Evolutionary conservation across 1,140 invertebrate genomes (phyloP).

Genomic region (Rhopalosiphum maidis): DNA sequence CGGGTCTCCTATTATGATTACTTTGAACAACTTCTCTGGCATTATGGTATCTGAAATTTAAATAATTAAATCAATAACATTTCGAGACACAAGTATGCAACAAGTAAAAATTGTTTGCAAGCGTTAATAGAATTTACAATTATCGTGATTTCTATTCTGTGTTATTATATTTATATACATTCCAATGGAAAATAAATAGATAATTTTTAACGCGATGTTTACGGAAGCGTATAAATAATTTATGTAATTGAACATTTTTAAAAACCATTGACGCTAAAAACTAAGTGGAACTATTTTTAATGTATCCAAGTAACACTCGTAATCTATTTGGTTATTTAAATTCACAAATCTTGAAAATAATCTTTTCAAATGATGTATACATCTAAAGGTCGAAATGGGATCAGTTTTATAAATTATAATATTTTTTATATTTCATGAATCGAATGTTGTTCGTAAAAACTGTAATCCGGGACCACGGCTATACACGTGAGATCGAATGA

Average conservation of each 20-base stretch:
- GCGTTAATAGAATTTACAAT: neutral
- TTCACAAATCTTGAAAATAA: neutral
- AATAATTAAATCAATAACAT: neutral
- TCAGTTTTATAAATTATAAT: neutral
- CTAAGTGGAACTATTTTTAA: neutral
- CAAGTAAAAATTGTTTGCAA: neutral
- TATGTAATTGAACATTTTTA: neutral
- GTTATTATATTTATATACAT: neutral
- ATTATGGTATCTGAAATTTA: conserved; percentile 46
- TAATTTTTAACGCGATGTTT: neutral
- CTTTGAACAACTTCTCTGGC: conserved; percentile 66
- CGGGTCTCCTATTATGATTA: conserved; percentile 67
- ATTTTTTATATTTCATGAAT: neutral
- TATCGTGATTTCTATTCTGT: neutral
- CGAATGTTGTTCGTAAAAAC: neutral
- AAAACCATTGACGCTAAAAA: neutral
- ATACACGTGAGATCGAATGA: neutral
- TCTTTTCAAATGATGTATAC: neutral
- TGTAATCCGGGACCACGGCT: neutral
- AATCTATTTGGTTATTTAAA: neutral
- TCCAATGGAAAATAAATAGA: neutral
- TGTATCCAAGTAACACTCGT: neutral
- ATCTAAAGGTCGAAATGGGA: neutral
- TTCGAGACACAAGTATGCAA: neutral
- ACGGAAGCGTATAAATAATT: neutral